Base-by-base conservation (phyloP, 1,140 invertebrate species). In the Tetramorium simillimum region DNA sequence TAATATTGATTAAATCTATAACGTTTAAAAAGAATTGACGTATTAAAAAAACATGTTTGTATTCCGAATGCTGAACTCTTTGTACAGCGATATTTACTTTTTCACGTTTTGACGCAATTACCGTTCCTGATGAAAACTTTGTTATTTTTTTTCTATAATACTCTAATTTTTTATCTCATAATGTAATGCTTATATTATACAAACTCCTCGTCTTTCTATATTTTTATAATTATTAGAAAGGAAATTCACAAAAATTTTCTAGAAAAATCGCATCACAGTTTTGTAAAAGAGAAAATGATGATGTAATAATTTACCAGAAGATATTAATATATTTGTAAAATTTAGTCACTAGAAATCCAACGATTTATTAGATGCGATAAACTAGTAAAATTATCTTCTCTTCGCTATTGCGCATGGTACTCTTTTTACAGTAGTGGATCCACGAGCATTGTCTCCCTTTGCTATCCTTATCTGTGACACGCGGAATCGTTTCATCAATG, bases 401-500 rank as follows among this genome's bases (percentile, higher is more conserved):
- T 40, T 21, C 18, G 28, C n/a, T 58, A 21, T 40, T 58, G 6
- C 12, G 72, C 14, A 16, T 2, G 14, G 33, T 24, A 40, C 18
- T 4, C 18, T 28, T 56, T 76, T 58, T 58, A 33, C 33, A 10
- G 0, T 10, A 33, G 1, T 43, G 14, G 12, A 24, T 6, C n/a
- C 14, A 46, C 14, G 33, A 18, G 16, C 40, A 21, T 14, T 24
- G 53, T 4, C 4, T 16, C 4, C 18, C 21, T 77, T 43, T 33
- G 24, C 10, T n/a, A 80, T 10, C 28, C 37, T 21, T n/a, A 65
- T 70, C 37, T 56, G n/a, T 33, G 46, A 53, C 14, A 16, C 40
- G 37, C 46, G n/a, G 9, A 40, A 65, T 72, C 70, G 51, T 73
- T 12, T 33, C 63, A 37, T 85, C 65, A 69, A 88, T 37, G 16